phyloP scores from a whole-genome alignment of 2,888 invertebrate genomes.

The Limnephilus marmoratus region DNA sequence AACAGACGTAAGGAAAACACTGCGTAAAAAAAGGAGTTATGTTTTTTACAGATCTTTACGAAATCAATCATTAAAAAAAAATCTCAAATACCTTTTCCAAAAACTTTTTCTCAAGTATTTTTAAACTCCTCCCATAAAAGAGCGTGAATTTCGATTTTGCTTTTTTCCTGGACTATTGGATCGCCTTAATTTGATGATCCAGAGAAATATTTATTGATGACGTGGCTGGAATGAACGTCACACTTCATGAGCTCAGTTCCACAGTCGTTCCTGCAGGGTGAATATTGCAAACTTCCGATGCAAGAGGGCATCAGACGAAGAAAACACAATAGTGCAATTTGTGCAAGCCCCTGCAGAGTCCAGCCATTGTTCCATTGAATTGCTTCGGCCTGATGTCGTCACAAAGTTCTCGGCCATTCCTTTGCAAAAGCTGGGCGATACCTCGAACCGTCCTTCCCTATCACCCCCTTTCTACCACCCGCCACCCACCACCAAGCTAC shows the following conservation, averaged over 20 bases:
- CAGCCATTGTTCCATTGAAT: background rate
- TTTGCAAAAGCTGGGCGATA: background rate
- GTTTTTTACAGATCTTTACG: no score
- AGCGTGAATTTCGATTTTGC: no score
- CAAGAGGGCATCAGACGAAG: background rate
- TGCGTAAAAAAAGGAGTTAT: no score
- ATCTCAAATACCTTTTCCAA: no score
- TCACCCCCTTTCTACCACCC: background rate
- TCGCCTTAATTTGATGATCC: no score
- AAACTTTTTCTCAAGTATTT: no score
- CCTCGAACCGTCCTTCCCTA: background rate
- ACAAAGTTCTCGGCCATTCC: background rate
- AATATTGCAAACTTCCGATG: background rate
- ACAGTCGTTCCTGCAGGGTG: background rate
- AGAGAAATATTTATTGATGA: background rate
- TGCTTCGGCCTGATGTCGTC: background rate
- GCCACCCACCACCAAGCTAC: background rate
- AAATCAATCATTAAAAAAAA: no score
- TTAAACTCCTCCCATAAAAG: no score
- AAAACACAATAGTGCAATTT: background rate
- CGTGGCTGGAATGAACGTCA: background rate
- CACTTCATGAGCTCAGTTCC: background rate
- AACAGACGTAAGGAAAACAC: no score
- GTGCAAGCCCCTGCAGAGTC: background rate
- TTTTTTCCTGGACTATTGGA: no score